Evolutionary conservation across 1,140 invertebrate species (phyloP).

Genomic region (Diachasma alloeum): DNA sequence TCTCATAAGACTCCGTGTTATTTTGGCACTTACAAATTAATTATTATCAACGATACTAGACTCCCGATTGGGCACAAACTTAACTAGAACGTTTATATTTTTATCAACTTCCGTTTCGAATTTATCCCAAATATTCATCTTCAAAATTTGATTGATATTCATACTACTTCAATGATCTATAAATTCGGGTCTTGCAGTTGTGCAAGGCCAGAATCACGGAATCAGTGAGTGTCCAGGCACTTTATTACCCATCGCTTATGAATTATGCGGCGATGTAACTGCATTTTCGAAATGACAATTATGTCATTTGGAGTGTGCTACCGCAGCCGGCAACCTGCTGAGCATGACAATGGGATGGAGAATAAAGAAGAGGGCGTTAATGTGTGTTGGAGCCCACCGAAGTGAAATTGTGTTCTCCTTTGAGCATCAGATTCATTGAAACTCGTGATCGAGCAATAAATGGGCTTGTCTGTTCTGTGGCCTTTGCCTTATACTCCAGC

Average conservation of each 20-base stretch:
- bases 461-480: not conserved
- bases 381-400: not conserved
- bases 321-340: not conserved
- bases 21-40: too few relatives aligned
- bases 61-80: too few relatives aligned
- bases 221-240: not conserved
- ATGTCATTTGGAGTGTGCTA: conserved; percentile 1
- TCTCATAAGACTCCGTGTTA: too few relatives aligned
- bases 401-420: not conserved
- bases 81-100: too few relatives aligned
- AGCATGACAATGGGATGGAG: not conserved
- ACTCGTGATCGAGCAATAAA: conserved; percentile 9
- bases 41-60: too few relatives aligned
- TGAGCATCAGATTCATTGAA: not conserved
- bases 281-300: conserved; percentile 3
- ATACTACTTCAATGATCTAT: too few relatives aligned
- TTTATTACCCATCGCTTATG: not conserved
- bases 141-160: too few relatives aligned
- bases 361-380: not conserved
- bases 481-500: not conserved
- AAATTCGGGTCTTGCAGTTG: not conserved
- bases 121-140: too few relatives aligned
- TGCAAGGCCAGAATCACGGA: not conserved
- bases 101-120: too few relatives aligned
- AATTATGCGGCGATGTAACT: not conserved